Base-by-base conservation (phyloP, 2,113 vertebrate genomes). In the Atherinomorus stipes region DNA sequence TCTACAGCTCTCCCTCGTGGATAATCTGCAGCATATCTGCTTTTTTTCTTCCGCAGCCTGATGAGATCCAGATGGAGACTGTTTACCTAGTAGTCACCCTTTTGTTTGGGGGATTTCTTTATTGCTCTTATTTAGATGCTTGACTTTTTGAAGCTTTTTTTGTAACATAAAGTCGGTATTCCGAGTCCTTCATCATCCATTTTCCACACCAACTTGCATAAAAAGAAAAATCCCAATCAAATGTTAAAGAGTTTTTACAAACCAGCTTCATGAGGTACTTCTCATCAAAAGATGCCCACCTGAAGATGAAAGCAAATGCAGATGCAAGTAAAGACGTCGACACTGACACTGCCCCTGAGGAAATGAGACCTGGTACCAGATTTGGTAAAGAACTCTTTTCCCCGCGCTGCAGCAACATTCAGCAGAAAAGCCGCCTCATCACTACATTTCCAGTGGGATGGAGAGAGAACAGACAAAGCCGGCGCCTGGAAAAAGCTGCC, bases 401-500 rank as follows among this genome's bases (percentile, higher is more conserved):
- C 64, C 31, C 65, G 47, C 38, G 50, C 61, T 70, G 71, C 59
- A 16, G 4, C 49, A 58, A 58, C 38, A 64, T 51, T 71, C 66
- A 70, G 66, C 71, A n/a, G 50, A 70, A 31, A 87, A 84, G 81
- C 83, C 37, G 53, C 59, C 71, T 78, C 64, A 65, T 75, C 60
- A 56, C 57, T 57, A 28, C 68, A 71, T 75, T 54, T 67, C 70
- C 56, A 80, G 59, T 57, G 59, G 71, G 60, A 64, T 40, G 83
- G 71, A 69, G 60, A 71, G 63, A 76, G 62, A 71, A 74, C 37
- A 81, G 70, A 81, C 34, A 86, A 59, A 76, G 64, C 72, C 62
- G 73, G 69, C 62, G 61, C 69, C 34, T 65, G 60, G 59, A 67
- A 87, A 89, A 84, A 74, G 68, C 71, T 80, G 52, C 56, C 61